A percentile compares a stretch with the other conserved stretches of the same genome.
Evolutionary conservation across 37 sponge, comb jelly and placozoan species (phyloP).

Genomic region (Halichondria panicea): DNA sequence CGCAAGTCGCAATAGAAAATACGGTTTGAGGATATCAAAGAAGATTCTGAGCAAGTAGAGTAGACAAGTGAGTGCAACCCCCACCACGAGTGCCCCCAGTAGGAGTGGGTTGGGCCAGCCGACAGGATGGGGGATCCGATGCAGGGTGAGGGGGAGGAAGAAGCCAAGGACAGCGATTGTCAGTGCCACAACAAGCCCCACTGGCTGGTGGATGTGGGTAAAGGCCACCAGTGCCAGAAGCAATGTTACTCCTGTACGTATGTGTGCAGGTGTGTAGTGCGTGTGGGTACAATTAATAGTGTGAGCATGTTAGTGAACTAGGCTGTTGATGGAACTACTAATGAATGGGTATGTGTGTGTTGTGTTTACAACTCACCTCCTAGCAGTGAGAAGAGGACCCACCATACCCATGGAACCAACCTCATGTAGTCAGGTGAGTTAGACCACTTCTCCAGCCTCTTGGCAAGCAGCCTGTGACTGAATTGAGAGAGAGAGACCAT

Average conservation of each 20-base stretch:
- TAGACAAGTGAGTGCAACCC: slow-evolving; percentile 25
- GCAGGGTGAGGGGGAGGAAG: slow-evolving; percentile 23
- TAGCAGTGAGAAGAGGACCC: not conserved
- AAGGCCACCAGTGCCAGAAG: not conserved
- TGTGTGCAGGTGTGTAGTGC: not conserved
- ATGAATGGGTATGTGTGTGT: not conserved
- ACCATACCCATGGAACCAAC: not conserved
- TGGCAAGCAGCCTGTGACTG: slow-evolving; percentile 8
- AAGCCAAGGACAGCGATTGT: slow-evolving; percentile 27
- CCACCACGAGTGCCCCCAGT: slow-evolving; percentile 54
- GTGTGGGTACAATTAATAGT: not conserved
- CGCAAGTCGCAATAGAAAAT: too few relatives aligned
- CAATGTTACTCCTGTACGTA: not conserved
- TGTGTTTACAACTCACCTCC: not conserved
- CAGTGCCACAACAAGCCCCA: not conserved
- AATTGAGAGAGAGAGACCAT: not conserved
- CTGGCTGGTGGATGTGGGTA: slow-evolving; percentile 1
- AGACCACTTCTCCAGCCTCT: not conserved
- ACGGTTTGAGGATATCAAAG: slow-evolving; percentile 62
- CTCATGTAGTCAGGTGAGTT: not conserved
- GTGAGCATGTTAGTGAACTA: too few relatives aligned
- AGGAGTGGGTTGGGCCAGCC: slow-evolving; percentile 62
- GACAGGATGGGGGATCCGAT: slow-evolving; percentile 36
- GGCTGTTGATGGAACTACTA: not conserved
- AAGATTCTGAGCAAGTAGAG: slow-evolving; percentile 40